phyloP scores from a whole-genome alignment of 2,888 invertebrate species.

The Tanypteryx hageni region DNA sequence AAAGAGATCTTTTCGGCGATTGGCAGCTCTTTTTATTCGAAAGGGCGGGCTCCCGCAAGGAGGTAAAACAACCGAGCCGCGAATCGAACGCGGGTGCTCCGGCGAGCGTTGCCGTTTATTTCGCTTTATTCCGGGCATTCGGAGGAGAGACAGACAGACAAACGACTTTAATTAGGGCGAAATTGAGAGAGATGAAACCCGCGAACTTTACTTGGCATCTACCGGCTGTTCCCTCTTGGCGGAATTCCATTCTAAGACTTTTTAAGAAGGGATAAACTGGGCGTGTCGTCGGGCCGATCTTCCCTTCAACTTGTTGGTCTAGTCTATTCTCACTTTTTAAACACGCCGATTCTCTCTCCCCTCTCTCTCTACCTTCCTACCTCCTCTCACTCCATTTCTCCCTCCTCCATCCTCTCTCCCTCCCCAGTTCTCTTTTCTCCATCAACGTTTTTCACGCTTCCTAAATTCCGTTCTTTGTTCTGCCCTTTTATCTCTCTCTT shows the following conservation, averaged over 20 bases:
- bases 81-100: no score
- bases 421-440: neutral
- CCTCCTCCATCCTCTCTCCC: neutral
- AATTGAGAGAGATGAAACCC: neutral
- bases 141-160: neutral
- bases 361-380: no score
- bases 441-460: no score
- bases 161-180: no score
- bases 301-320: slow-evolving; percentile 6
- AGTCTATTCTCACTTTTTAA: slow-evolving; percentile 6
- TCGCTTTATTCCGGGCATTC: neutral
- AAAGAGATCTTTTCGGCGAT: no score
- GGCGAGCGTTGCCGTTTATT: neutral
- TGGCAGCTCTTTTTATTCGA: no score
- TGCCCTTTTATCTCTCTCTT: neutral
- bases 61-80: no score
- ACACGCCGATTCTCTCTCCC: neutral
- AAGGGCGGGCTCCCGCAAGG: no score
- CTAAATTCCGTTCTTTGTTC: neutral
- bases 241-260: neutral
- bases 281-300: neutral
- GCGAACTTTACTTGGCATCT: neutral
- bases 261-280: neutral
- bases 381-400: neutral
- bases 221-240: neutral